Conservation (phyloP, 2,113 vertebrate genomes). For the Leuciscus idus region DNA sequence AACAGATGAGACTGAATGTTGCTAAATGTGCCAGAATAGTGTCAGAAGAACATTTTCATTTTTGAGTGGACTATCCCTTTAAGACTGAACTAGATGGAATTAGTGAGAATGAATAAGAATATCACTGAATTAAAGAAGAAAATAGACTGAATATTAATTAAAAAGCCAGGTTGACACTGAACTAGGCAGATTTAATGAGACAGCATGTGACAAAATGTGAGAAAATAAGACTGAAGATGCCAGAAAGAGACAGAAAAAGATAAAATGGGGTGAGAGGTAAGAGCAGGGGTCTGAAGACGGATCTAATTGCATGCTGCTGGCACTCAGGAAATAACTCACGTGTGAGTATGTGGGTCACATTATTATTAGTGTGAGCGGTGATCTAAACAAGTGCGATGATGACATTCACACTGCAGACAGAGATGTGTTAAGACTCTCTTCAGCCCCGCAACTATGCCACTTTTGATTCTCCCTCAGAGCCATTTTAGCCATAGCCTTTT, state of each 20-base stretch:
- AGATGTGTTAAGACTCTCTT: conserved; percentile 37
- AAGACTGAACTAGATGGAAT: background rate
- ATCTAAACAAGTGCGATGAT: conserved; percentile 67
- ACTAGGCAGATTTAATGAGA: background rate
- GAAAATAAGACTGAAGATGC: background rate
- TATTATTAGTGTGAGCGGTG: conserved; percentile 68
- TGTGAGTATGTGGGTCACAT: conserved; percentile 65
- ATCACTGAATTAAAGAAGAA: background rate
- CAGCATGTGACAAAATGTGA: background rate
- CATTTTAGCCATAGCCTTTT: conserved; percentile 56
- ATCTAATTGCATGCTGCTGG: conserved; percentile 63
- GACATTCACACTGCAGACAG: conserved; percentile 50
- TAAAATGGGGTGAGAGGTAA: background rate
- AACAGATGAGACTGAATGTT: background rate
- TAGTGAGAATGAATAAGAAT: background rate
- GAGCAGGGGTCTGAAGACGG: conserved; percentile 55
- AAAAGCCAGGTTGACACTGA: background rate
- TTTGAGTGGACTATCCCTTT: too few species aligned
- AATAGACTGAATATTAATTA: background rate
- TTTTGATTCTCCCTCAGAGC: conserved; percentile 28
- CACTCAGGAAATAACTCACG: conserved; percentile 61
- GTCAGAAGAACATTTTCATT: too few species aligned
- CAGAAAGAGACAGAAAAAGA: background rate
- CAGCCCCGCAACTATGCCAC: background rate
- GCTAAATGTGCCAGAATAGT: background rate